These are phyloP conservation scores for Ceyx cyanopectus DNA, from an alignment of 2,113 vertebrate genomes.

Conservation along the genomic window DNA sequence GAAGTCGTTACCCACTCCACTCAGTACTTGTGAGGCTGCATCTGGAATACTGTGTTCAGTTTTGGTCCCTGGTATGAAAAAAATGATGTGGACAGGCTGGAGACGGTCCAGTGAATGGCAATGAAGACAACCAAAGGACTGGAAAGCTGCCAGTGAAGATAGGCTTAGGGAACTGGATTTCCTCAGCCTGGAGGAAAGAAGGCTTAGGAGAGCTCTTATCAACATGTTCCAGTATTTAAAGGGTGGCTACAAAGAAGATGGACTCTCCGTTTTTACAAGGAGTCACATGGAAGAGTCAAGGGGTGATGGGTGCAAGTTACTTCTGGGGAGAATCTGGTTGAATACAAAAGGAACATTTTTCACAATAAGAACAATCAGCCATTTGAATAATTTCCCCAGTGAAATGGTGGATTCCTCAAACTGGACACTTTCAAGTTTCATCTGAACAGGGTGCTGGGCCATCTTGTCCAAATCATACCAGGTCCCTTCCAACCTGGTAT, in stretches of 20 bases:
- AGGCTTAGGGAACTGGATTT: too few species aligned
- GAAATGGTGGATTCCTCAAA: fast-evolving
- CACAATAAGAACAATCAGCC: not conserved
- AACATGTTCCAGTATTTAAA: too few species aligned
- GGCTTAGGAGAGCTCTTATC: too few species aligned
- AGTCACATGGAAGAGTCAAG: not conserved
- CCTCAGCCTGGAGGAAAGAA: too few species aligned
- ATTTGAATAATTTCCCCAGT: not conserved
- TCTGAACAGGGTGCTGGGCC: not conserved
- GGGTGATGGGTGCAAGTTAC: not conserved
- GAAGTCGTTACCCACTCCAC: not conserved
- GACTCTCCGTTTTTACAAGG: too few species aligned
- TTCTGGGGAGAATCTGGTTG: not conserved
- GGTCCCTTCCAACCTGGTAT: not conserved
- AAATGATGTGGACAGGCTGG: not conserved
- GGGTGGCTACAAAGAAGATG: too few species aligned
- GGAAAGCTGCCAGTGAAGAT: too few species aligned
- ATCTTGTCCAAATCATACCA: not conserved
- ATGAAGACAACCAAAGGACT: too few species aligned
- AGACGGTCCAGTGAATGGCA: not conserved
- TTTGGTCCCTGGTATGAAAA: not conserved
- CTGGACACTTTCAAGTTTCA: not conserved
- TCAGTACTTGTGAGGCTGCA: not conserved
- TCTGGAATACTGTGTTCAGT: not conserved
- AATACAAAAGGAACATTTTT: not conserved